Evolutionary conservation across 1,140 invertebrate species (phyloP).

Genomic region (Sinella curviseta): DNA sequence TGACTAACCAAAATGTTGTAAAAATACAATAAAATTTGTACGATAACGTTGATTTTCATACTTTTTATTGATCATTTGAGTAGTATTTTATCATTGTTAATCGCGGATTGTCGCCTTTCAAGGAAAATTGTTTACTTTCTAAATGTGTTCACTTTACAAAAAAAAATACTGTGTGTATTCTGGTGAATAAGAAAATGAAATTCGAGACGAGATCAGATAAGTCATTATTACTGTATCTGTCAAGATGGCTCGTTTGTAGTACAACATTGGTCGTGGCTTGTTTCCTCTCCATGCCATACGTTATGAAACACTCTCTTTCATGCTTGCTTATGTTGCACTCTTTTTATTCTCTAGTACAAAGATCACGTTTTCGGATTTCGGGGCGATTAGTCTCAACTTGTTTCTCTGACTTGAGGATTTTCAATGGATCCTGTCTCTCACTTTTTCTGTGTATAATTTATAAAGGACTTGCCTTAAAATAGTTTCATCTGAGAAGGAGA

Average conservation of each 20-base stretch:
- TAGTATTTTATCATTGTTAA: too few relatives aligned
- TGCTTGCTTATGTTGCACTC: background rate
- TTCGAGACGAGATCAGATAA: background rate
- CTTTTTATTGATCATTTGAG: background rate
- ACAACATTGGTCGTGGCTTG: background rate
- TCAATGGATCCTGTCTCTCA: background rate
- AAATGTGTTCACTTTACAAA: background rate
- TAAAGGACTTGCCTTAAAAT: background rate
- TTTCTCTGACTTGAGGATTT: background rate
- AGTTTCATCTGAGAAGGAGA: background rate
- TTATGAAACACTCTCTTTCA: background rate
- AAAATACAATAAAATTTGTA: too few relatives aligned
- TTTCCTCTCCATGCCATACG: background rate
- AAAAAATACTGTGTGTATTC: too few relatives aligned
- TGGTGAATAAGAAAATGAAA: too few relatives aligned
- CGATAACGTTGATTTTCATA: too few relatives aligned
- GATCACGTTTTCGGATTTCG: background rate
- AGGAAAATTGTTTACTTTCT: background rate
- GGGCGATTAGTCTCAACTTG: background rate
- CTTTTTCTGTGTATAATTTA: background rate
- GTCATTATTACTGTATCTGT: background rate
- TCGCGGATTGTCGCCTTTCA: too few relatives aligned
- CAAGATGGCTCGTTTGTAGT: background rate
- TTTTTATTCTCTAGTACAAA: background rate
- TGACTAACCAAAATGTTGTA: background rate